Base-by-base conservation (phyloP, 2,797 vertebrate species). In the Acipenser ruthenus region DNA sequence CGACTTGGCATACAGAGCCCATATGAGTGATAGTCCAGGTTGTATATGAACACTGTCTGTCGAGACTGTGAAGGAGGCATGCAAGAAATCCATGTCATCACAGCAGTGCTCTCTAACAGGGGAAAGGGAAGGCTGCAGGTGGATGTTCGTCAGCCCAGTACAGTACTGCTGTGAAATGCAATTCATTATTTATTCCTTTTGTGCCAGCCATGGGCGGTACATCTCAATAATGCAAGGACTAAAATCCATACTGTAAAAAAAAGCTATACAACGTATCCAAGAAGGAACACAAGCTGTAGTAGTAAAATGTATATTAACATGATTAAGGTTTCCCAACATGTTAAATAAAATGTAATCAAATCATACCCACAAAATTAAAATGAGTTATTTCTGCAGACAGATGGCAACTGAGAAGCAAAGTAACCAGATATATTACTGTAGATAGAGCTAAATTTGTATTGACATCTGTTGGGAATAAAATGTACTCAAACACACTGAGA, bases 221-320 rank as follows among this genome's bases (percentile, higher is more conserved):
- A 9, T 55, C 52, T 55, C 52, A 55, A 55, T 55, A 55, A 55
- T 55, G 52, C 52, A 55, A n/a, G 52, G n/a, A 55, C 53, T 55
- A 55, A 55, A n/a, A 55, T 55, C 53, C 53, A 55, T 55, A 55
- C 53, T 55, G 6, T 55, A 55, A 55, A 55, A 37, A 23, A 10
- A 55, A 55, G 5, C 53, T 55, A 9, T 55, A 55, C 53, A 55
- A n/a, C 7, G 3, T 10, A 55, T 10, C 53, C 53, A 10, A 10
- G n/a, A 55, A 55, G 53, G 53, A 55, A 55, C n/a, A 55, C 53
- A 55, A 55, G n/a, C n/a, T 55, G 53, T 55, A 55, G 10, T 7
- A 37, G 4, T 37, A 37, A 37, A 37, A 55, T 55, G 6, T 6
- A 55, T 55, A 55, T 55, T 55, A 55, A 55, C 53, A 55, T 2